Percentiles rank a stretch among this genome's conserved stretches.
phyloP scores from a whole-genome alignment of 2,888 invertebrate species.

The Phortica magna region DNA sequence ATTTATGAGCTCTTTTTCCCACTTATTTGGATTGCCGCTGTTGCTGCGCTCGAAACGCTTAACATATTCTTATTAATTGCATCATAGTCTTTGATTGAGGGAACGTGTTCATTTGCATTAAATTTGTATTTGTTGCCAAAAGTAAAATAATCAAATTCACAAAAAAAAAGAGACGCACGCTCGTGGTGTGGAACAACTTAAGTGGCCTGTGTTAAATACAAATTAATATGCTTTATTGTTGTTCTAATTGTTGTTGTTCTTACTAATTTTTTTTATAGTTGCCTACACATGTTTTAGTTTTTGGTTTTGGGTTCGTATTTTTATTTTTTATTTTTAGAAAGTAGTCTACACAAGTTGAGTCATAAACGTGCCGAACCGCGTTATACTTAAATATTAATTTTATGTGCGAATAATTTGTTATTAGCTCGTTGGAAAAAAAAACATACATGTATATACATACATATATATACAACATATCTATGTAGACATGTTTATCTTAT shows the following conservation, averaged over 20 bases:
- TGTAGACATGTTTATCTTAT: too few species aligned
- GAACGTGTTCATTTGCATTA: conserved; percentile 57
- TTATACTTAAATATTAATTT: conserved; percentile 25
- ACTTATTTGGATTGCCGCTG: not conserved
- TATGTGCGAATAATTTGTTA: conserved; percentile 11
- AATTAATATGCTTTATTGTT: conserved; percentile 13
- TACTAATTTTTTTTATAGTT: not conserved
- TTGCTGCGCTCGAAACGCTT: conserved; percentile 14
- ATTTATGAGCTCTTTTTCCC: conserved; percentile 65
- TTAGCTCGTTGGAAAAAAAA: not conserved
- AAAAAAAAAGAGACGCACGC: not conserved
- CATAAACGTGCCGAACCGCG: conserved; percentile 24
- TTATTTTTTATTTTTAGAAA: conserved; percentile 58
- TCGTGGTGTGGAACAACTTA: not conserved
- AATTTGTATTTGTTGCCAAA: conserved; percentile 40
- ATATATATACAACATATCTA: too few species aligned
- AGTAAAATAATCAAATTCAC: conserved; percentile 11
- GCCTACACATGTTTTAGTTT: conserved; percentile 6
- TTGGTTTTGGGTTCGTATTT: not conserved
- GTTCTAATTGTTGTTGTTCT: conserved; percentile 1
- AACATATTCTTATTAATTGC: conserved; percentile 56
- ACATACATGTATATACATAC: not conserved
- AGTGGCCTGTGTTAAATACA: not conserved
- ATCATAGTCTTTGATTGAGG: conserved; percentile 59
- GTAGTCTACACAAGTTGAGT: conserved; percentile 52